Evolutionary conservation across 2,888 invertebrate species (phyloP).

Genomic region (Scaptomyza flava): DNA sequence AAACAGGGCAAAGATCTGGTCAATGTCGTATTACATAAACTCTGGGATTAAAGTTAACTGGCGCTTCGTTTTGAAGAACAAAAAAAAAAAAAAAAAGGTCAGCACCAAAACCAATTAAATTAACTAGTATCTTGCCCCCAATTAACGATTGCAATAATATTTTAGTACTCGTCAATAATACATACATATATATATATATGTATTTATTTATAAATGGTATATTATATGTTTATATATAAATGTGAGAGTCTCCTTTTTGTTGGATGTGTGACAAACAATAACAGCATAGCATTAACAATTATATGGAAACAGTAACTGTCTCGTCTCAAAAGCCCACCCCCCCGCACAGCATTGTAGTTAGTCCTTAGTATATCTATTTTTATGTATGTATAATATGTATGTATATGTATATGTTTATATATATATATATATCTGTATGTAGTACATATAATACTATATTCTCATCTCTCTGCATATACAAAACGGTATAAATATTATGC

Average conservation of each 20-base stretch:
- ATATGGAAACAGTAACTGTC: slow-evolving; percentile 53
- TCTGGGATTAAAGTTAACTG: slow-evolving; percentile 4
- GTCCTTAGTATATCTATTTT: slow-evolving; percentile 23
- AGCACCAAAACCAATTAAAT: slow-evolving; percentile 44
- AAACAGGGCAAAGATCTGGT: background rate
- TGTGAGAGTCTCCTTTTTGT: background rate
- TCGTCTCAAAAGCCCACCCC: slow-evolving; percentile 21
- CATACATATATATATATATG: slow-evolving; percentile 1
- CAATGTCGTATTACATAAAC: background rate
- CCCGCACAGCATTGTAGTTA: slow-evolving; percentile 42
- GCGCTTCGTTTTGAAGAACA: slow-evolving; percentile 22
- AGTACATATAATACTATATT: slow-evolving; percentile 54
- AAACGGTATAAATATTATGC: slow-evolving; percentile 70
- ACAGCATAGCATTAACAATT: slow-evolving; percentile 44
- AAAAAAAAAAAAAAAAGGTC: slow-evolving; percentile 4
- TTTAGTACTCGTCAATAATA: slow-evolving; percentile 1
- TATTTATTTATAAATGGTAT: background rate
- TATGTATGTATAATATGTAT: slow-evolving; percentile 6
- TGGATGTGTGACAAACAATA: slow-evolving; percentile 17
- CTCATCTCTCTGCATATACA: slow-evolving; percentile 51
- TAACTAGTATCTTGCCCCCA: slow-evolving; percentile 31
- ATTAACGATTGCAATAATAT: slow-evolving; percentile 30
- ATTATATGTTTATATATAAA: slow-evolving; percentile 3
- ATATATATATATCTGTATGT: slow-evolving; percentile 18
- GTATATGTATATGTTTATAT: slow-evolving; percentile 15